These are phyloP conservation scores for Aphelinus atriplicis DNA, from an alignment of 1,140 invertebrate genomes.

Conservation along the genomic window DNA sequence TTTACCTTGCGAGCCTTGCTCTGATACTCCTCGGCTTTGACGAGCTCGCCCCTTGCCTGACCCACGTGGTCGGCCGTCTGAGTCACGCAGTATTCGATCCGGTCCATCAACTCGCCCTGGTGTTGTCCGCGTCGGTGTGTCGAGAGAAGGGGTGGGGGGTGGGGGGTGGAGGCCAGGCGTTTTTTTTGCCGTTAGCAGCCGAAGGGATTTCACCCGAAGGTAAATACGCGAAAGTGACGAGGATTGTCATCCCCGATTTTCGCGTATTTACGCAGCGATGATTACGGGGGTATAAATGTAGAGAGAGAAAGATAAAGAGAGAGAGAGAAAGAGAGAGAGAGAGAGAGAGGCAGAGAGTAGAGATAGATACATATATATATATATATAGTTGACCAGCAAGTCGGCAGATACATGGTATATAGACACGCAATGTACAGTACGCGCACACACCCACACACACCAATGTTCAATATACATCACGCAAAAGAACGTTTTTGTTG, in stretches of 20 bases:
- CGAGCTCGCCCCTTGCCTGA: constrained; percentile 80
- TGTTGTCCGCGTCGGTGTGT: constrained; percentile 28
- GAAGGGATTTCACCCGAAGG: too few species aligned
- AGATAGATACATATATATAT: constrained; percentile 46
- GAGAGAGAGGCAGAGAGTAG: constrained; percentile 17
- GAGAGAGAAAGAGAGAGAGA: constrained; percentile 10
- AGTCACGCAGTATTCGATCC: constrained; percentile 91
- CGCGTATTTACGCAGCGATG: too few species aligned
- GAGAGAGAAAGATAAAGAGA: not conserved
- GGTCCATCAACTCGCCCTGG: constrained; percentile 91
- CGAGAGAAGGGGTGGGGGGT: constrained; percentile 24
- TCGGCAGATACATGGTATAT: constrained; percentile 32
- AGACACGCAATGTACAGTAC: constrained; percentile 45
- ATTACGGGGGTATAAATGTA: constrained; percentile 14
- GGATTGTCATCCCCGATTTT: too few species aligned
- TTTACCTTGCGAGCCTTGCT: constrained; percentile 91
- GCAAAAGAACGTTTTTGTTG: constrained; percentile 12
- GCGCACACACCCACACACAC: constrained; percentile 41
- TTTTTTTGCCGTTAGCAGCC: too few species aligned
- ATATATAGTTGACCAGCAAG: constrained; percentile 35
- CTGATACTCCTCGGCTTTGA: constrained; percentile 83
- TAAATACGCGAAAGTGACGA: not conserved
- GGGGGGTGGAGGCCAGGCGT: too few species aligned
- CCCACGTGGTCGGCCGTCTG: constrained; percentile 83
- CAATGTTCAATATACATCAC: constrained; percentile 13